A percentile compares a stretch with the other conserved stretches of the same genome.
Evolutionary conservation across 2,888 invertebrate genomes (phyloP).

Genomic region (Sinotaia quadrata): DNA sequence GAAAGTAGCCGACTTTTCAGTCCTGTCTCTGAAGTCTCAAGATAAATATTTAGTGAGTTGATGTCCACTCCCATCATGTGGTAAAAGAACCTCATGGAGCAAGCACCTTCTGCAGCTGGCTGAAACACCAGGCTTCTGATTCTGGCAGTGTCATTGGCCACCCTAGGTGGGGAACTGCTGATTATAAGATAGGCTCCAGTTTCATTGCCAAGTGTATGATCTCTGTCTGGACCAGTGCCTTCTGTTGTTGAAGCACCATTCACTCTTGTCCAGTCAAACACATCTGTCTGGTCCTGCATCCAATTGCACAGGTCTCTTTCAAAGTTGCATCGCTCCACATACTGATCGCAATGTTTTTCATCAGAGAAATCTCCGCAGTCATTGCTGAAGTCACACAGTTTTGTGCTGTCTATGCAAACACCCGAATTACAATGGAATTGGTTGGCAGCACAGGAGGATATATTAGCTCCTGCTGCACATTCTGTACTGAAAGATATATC

Average conservation of each 20-base stretch:
- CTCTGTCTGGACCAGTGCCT: constrained; percentile 61
- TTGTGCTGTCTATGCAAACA: constrained; percentile 55
- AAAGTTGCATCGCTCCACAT: constrained; percentile 61
- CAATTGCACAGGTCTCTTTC: constrained; percentile 64
- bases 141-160: constrained; percentile 53
- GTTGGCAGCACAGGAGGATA: constrained; percentile 46
- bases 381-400: constrained; percentile 62
- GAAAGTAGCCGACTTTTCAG: constrained; percentile 40
- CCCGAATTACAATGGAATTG: constrained; percentile 56
- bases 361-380: constrained; percentile 67
- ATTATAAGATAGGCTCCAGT: constrained; percentile 66
- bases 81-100: constrained; percentile 64
- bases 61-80: constrained; percentile 62
- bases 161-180: constrained; percentile 52
- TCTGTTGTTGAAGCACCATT: constrained; percentile 53
- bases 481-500: constrained; percentile 57
- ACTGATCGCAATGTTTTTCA: constrained; percentile 54
- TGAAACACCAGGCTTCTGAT: constrained; percentile 56
- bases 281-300: constrained; percentile 56
- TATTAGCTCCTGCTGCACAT: constrained; percentile 45
- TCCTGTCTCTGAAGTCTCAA: constrained; percentile 50
- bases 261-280: constrained; percentile 64
- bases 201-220: constrained; percentile 57
- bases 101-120: constrained; percentile 42
- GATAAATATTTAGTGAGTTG: constrained; percentile 58